Conservation (phyloP, 2,113 vertebrate species). For the Anolis carolinensis region DNA sequence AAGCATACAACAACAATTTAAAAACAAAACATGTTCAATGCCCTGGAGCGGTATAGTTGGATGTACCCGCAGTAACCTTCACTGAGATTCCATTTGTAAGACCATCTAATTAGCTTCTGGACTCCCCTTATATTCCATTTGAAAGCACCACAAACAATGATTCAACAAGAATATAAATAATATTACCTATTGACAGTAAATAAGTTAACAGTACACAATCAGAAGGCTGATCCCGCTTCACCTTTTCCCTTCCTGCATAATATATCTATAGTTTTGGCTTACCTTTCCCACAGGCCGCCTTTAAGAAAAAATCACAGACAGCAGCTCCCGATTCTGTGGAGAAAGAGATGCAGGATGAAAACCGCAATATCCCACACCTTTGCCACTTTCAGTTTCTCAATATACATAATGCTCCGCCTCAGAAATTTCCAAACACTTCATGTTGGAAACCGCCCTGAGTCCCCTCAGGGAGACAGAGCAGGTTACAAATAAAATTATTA, state of each 20-base stretch:
- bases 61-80: too few species aligned
- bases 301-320: conserved; percentile 97
- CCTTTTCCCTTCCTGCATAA: rapidly evolving
- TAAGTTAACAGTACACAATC: background rate
- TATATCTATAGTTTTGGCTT: conserved; percentile 47
- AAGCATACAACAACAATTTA: too few species aligned
- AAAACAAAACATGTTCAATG: too few species aligned
- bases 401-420: too few species aligned
- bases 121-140: background rate
- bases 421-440: too few species aligned
- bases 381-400: too few species aligned
- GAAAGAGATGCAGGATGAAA: conserved; percentile 6
- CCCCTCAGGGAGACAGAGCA: too few species aligned
- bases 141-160: background rate
- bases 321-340: conserved; percentile 92
- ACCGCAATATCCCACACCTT: rapidly evolving
- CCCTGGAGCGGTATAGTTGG: too few species aligned
- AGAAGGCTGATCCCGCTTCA: background rate
- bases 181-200: background rate
- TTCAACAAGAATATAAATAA: background rate
- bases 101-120: too few species aligned
- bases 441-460: too few species aligned
- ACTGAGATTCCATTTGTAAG: background rate
- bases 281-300: conserved; percentile 95
- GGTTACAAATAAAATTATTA: too few species aligned